Evolutionary conservation across 1,140 invertebrate species (phyloP), one percentile per base, ranked within the genome.

Genomic region (Drosophila obscura): DNA sequence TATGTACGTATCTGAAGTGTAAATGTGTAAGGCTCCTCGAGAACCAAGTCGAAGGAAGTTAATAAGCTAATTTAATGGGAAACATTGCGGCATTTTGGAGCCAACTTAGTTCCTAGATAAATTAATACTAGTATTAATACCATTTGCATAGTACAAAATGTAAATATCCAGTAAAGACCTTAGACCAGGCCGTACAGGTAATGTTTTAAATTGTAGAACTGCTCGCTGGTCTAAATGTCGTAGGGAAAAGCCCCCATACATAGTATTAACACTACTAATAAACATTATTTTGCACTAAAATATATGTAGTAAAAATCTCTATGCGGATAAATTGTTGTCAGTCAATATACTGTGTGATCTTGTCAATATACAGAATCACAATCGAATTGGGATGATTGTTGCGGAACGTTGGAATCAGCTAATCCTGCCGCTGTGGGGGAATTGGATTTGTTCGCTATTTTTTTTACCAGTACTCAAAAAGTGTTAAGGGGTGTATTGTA

Each of bases 131-230:
- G 22, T 28, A 69, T 35, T 73, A 53, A 56, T 51, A 35, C 49
- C 44, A 75, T 58, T 50, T 39, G 22, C 48, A 62, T 60, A 87
- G 81, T 87, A 87, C 82, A 85, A 87, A 85, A 51, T 74, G 61
- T 60, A 77, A 57, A 50, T 58, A 45, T 74, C 15, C 50, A 55
- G 50, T 45, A 19, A 44, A 63, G 58, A 28, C 9, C 11, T 15
- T 11, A 8, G 52, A 39, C 26, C 35, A 50, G 45, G 45, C n/a
- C 5, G 31, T 24, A 4, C 22, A 8, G 9, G 22, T 4, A 51
- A 19, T 13, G 28, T 2, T 26, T 39, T 9, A 9, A 24, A 4
- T 11, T 45, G 11, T 4, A 28, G 15, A 45, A 31, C 45, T 15
- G 19, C 4, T 1, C 7, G 7, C 50, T 57, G 63, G 63, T 51